A percentile compares a stretch with the other conserved stretches of the same genome.
Conservation (phyloP, 2,797 vertebrate species). For the Mormyrops boulengeri region DNA sequence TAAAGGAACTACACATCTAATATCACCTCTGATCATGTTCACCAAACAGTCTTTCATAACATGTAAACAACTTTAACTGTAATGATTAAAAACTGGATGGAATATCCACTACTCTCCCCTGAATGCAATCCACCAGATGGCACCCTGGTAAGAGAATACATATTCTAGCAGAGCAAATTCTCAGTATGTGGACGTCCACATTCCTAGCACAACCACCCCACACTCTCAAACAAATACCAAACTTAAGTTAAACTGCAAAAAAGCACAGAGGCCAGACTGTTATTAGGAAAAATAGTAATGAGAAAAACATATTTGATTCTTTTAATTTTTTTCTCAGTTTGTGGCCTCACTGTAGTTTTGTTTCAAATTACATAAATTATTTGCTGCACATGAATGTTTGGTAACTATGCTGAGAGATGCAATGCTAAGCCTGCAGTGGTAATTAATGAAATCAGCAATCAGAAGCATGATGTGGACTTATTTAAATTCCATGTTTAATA, state of each 20-base stretch:
- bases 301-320: background rate
- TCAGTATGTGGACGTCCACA: constrained; percentile 45
- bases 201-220: constrained; percentile 42
- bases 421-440: too few relatives aligned
- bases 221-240: constrained; percentile 31
- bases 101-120: constrained; percentile 22
- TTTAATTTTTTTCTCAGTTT: background rate
- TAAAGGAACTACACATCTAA: background rate
- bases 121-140: constrained; percentile 56
- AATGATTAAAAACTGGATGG: background rate
- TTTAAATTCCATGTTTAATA: background rate
- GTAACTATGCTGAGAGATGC: too few relatives aligned
- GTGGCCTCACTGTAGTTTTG: background rate
- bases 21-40: too few relatives aligned
- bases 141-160: constrained; percentile 41
- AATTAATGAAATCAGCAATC: too few relatives aligned
- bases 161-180: constrained; percentile 45
- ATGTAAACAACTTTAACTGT: background rate
- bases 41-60: background rate
- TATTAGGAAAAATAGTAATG: background rate
- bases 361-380: too few relatives aligned
- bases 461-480: too few relatives aligned
- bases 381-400: too few relatives aligned
- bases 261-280: background rate
- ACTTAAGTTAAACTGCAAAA: constrained; percentile 33